Percentiles rank a stretch among this genome's conserved stretches.
phyloP scores from a whole-genome alignment of 2,797 vertebrate genomes.

The Chaetophractus vellerosus region DNA sequence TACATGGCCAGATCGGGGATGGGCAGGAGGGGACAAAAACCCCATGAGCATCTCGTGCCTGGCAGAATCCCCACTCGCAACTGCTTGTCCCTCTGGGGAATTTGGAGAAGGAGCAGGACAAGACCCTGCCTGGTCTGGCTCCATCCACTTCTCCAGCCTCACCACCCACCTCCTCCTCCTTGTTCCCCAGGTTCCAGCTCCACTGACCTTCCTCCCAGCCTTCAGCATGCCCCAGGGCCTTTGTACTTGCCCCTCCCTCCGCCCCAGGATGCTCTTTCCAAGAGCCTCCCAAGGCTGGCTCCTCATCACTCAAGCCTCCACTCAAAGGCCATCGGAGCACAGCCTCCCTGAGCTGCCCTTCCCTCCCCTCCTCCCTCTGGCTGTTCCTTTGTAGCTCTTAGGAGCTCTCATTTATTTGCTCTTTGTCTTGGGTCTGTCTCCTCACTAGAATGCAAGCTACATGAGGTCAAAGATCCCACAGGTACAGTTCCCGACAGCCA shows the following conservation, averaged over 20 bases:
- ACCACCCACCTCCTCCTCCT: neutral
- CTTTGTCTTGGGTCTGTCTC: neutral
- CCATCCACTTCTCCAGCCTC: neutral
- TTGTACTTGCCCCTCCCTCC: neutral
- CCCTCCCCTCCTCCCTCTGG: neutral
- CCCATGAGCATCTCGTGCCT: neutral
- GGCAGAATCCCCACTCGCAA: neutral
- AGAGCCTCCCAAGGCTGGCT: neutral
- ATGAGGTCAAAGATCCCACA: neutral
- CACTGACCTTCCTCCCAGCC: neutral
- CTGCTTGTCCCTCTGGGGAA: neutral
- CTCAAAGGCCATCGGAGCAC: neutral
- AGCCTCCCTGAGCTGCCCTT: no score
- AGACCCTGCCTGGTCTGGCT: neutral
- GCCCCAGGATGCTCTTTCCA: neutral
- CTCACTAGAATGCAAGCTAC: neutral
- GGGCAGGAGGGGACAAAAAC: neutral
- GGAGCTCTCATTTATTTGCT: neutral
- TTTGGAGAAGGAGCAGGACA: accelerated
- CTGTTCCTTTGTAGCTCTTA: neutral
- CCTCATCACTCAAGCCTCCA: neutral
- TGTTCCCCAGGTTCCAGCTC: neutral
- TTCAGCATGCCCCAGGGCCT: neutral
- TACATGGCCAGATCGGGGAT: neutral
- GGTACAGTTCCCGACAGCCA: neutral